These are phyloP conservation scores for Phalacrocorax carbo DNA, from an alignment of 2,113 vertebrate species.

Conservation along the genomic window DNA sequence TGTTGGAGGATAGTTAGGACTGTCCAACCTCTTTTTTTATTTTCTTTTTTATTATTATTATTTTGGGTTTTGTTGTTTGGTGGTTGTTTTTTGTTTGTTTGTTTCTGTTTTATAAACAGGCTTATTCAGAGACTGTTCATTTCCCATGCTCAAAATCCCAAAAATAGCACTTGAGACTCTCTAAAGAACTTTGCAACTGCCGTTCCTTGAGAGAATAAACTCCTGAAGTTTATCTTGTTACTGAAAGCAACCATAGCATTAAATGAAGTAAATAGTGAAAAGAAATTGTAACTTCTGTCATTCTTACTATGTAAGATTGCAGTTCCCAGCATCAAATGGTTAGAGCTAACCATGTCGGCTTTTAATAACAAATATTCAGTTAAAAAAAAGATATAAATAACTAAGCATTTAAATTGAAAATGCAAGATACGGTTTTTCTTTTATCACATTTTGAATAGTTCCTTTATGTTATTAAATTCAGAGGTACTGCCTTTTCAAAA, in stretches of 20 bases:
- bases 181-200: background rate
- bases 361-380: background rate
- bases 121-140: background rate
- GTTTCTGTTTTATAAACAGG: background rate
- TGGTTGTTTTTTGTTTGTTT: no score
- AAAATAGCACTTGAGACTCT: background rate
- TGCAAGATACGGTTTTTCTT: background rate
- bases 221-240: background rate
- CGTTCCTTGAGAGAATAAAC: background rate
- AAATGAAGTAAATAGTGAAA: background rate
- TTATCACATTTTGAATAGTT: background rate
- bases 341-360: background rate
- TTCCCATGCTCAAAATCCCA: background rate
- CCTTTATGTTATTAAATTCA: background rate
- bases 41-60: no score
- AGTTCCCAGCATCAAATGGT: background rate
- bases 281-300: background rate
- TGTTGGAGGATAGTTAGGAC: background rate
- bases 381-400: background rate
- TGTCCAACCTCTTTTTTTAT: background rate
- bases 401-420: background rate
- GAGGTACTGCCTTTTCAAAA: background rate
- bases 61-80: background rate
- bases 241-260: background rate
- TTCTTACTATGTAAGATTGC: background rate